Conservation (phyloP, 2,113 vertebrate genomes). For the Odontophorus gujanensis region DNA sequence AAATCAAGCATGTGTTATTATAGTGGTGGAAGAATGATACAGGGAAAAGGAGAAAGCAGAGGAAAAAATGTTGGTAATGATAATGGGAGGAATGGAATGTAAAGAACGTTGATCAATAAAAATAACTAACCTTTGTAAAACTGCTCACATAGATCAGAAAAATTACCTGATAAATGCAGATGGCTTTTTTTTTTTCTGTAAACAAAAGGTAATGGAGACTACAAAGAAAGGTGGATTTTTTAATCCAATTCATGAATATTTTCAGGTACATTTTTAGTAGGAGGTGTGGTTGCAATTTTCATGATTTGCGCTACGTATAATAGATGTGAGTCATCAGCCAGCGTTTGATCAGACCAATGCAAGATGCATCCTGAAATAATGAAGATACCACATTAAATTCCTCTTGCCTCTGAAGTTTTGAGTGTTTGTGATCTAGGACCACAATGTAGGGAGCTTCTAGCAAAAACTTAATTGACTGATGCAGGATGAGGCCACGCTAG, state of each 20-base stretch:
- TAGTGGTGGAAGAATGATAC: neutral
- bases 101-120: neutral
- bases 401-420: neutral
- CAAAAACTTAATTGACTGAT: neutral
- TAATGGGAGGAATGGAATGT: neutral
- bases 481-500: neutral
- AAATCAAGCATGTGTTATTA: rapidly evolving
- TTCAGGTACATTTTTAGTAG: neutral
- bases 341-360: neutral
- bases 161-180: neutral
- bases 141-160: neutral
- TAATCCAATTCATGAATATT: neutral
- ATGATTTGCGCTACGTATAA: neutral
- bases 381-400: neutral
- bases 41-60: neutral
- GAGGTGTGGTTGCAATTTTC: neutral
- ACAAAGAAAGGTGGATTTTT: neutral
- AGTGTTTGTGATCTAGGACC: neutral
- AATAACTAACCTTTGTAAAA: neutral
- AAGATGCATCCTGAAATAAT: neutral
- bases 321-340: rapidly evolving
- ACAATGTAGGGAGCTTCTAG: neutral
- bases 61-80: neutral
- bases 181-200: neutral
- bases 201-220: neutral